A percentile compares a stretch with the other conserved stretches of the same genome.
Conservation (phyloP, 53 echinoderm and acorn worm genomes). For the Apostichopus leukothele region DNA sequence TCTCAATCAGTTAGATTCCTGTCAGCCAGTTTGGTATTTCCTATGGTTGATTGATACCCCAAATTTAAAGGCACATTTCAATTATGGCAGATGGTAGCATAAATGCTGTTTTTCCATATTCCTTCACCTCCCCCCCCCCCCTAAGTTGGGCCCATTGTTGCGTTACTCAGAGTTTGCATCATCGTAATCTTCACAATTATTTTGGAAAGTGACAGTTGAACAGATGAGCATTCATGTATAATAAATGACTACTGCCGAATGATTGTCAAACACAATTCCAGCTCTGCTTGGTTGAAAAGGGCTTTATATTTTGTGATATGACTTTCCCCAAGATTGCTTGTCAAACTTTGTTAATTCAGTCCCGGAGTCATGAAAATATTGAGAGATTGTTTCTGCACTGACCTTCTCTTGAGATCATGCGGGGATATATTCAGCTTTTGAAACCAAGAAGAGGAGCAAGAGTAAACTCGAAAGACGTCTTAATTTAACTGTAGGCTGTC, state of each 20-base stretch:
- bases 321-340: not conserved
- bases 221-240: conserved; percentile 29
- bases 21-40: no score
- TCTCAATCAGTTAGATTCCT: no score
- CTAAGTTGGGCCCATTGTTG: not conserved
- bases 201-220: conserved; percentile 24
- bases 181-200: conserved; percentile 1
- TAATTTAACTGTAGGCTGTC: no score
- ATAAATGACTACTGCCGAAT: conserved; percentile 14
- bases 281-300: not conserved
- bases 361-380: conserved; percentile 10
- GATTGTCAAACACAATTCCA: conserved; percentile 37
- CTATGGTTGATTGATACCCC: no score
- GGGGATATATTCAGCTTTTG: not conserved
- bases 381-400: not conserved
- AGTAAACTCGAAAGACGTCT: no score
- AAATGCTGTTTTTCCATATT: not conserved
- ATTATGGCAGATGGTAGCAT: not conserved
- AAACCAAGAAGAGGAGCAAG: no score
- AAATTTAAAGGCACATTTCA: no score
- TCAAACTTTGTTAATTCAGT: conserved; percentile 11
- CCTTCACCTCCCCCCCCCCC: not conserved
- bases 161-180: not conserved
- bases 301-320: conserved; percentile 17
- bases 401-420: not conserved